Evolutionary conservation across 2,888 invertebrate genomes (phyloP).

Genomic region (Argynnis bischoffii): DNA sequence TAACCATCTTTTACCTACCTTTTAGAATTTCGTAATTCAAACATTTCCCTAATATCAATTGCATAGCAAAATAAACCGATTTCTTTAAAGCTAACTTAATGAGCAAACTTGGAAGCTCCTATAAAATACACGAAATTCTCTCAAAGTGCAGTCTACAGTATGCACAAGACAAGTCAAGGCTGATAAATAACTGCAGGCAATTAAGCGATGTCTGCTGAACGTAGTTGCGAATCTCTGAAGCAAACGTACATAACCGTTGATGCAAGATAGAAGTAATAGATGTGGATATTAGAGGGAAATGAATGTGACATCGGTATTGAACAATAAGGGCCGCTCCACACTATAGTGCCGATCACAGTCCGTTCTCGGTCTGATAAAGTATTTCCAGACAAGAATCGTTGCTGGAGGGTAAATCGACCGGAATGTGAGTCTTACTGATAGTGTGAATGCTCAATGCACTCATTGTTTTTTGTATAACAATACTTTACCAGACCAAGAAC

Average conservation of each 20-base stretch:
- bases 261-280: background rate
- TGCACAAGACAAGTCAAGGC: conserved; percentile 11
- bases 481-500: too few relatives aligned
- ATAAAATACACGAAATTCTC: conserved; percentile 6
- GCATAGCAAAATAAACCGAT: background rate
- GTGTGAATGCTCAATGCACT: too few relatives aligned
- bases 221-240: conserved; percentile 5
- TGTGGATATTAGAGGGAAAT: too few relatives aligned
- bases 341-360: too few relatives aligned
- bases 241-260: background rate
- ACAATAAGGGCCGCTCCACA: too few relatives aligned
- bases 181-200: conserved; percentile 13
- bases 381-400: too few relatives aligned
- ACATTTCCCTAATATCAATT: conserved; percentile 1
- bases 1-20: too few relatives aligned
- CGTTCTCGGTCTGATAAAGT: too few relatives aligned
- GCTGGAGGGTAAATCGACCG: too few relatives aligned
- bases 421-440: too few relatives aligned
- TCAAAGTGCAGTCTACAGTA: background rate
- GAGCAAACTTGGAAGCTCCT: conserved; percentile 13
- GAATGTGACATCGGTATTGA: too few relatives aligned
- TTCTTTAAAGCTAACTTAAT: conserved; percentile 21
- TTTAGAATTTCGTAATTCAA: background rate
- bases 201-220: conserved; percentile 1
- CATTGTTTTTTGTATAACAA: too few relatives aligned